phyloP scores from a whole-genome alignment of 2,888 invertebrate species.

The Drosophila robusta region DNA sequence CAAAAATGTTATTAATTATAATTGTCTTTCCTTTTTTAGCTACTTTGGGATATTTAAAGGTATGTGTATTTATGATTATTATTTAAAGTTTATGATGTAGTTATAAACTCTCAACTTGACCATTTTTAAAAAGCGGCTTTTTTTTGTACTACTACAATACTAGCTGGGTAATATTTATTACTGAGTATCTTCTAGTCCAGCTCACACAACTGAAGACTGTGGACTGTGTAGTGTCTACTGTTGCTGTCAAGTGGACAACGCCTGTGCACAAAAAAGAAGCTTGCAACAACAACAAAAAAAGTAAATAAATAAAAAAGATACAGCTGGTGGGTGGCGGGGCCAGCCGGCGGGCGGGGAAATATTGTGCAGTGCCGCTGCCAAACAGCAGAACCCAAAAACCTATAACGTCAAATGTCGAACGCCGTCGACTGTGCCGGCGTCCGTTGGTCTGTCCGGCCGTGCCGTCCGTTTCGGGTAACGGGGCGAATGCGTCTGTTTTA shows the following conservation, averaged over 20 bases:
- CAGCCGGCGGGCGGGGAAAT: constrained; percentile 49
- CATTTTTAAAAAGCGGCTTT: no score
- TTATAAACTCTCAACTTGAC: no score
- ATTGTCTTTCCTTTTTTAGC: no score
- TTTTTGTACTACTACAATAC: no score
- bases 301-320: constrained; percentile 19
- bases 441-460: background rate
- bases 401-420: constrained; percentile 80
- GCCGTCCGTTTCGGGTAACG: constrained; percentile 16
- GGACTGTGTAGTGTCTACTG: background rate
- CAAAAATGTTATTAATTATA: no score
- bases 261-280: constrained; percentile 37
- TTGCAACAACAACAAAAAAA: constrained; percentile 23
- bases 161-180: background rate
- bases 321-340: constrained; percentile 7
- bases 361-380: constrained; percentile 78
- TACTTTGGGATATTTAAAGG: no score
- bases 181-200: constrained; percentile 21
- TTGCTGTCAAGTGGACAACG: constrained; percentile 73
- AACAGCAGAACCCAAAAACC: constrained; percentile 65
- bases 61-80: no score
- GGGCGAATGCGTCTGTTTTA: constrained; percentile 77
- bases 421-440: constrained; percentile 32
- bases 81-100: no score
- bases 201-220: no score